phyloP scores from a whole-genome alignment of 1,140 invertebrate genomes.

The Acromyrmex charruanus region DNA sequence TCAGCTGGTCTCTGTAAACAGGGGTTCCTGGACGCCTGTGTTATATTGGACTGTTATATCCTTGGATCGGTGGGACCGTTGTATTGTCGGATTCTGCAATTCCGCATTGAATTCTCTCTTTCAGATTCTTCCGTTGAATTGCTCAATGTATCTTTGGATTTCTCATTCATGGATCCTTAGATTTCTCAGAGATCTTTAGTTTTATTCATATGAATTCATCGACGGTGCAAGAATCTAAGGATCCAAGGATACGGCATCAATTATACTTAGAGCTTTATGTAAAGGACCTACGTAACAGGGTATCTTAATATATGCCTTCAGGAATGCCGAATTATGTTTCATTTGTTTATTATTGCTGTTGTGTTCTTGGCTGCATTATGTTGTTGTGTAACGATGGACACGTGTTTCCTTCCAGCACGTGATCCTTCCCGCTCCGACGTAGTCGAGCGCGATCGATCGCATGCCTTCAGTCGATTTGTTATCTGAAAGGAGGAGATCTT shows the following conservation, averaged over 20 bases:
- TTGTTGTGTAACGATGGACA: slow-evolving; percentile 39
- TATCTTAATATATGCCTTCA: slow-evolving; percentile 35
- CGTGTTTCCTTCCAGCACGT: background rate
- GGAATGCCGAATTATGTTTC: slow-evolving; percentile 76
- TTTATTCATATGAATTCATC: background rate
- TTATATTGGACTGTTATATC: slow-evolving; percentile 20
- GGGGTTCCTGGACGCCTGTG: background rate
- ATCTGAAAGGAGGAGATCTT: slow-evolving; percentile 5
- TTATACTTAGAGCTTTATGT: background rate
- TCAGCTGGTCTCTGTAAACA: background rate
- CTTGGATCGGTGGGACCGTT: slow-evolving; percentile 4
- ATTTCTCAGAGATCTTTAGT: background rate
- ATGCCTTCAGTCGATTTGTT: slow-evolving; percentile 12
- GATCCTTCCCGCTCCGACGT: background rate
- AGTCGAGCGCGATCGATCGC: background rate
- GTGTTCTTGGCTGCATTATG: slow-evolving; percentile 76
- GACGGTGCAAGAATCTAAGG: background rate
- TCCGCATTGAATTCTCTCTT: background rate
- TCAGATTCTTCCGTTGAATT: slow-evolving; percentile 15
- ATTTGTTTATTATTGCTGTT: slow-evolving; percentile 66
- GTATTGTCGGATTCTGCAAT: slow-evolving; percentile 22
- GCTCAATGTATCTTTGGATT: background rate
- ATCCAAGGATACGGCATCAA: slow-evolving; percentile 9
- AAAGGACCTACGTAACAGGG: background rate
- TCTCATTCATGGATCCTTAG: background rate